These are phyloP conservation scores for Spilarctia lutea DNA, from an alignment of 2,888 invertebrate genomes.

Conservation along the genomic window DNA sequence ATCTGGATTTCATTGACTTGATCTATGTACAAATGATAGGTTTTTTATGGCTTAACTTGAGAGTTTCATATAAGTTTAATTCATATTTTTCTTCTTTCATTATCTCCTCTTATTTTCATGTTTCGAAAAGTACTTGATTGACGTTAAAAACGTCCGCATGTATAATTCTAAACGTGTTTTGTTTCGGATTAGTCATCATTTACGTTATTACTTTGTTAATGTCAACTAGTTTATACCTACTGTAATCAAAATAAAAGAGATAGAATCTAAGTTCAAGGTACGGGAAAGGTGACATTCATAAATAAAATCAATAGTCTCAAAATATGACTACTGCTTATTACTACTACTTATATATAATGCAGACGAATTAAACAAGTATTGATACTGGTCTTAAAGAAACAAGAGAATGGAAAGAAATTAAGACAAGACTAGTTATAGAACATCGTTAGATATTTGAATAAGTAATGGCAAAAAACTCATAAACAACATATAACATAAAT, in stretches of 20 bases:
- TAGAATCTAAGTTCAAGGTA: slow-evolving; percentile 18
- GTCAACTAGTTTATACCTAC: slow-evolving; percentile 15
- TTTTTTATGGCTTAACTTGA: too few relatives aligned
- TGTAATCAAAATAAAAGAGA: slow-evolving; percentile 10
- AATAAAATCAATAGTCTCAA: slow-evolving; percentile 12
- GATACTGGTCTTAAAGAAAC: background rate
- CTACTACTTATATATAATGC: background rate
- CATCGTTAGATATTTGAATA: background rate
- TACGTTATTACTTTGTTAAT: background rate
- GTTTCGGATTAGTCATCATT: background rate
- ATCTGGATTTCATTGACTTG: too few relatives aligned
- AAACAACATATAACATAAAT: background rate
- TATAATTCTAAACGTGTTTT: background rate
- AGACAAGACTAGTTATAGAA: background rate
- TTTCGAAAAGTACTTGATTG: too few relatives aligned
- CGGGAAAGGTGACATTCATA: slow-evolving; percentile 28
- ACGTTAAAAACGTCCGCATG: too few relatives aligned
- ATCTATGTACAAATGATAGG: too few relatives aligned
- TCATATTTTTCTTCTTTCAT: too few relatives aligned
- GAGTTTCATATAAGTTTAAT: too few relatives aligned
- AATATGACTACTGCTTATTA: background rate
- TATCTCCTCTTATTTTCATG: too few relatives aligned
- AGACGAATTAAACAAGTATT: background rate
- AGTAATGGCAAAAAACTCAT: background rate
- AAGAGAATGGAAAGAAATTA: background rate